Conservation (phyloP, 2,797 vertebrate species). For the Halcyon smyrnensis region DNA sequence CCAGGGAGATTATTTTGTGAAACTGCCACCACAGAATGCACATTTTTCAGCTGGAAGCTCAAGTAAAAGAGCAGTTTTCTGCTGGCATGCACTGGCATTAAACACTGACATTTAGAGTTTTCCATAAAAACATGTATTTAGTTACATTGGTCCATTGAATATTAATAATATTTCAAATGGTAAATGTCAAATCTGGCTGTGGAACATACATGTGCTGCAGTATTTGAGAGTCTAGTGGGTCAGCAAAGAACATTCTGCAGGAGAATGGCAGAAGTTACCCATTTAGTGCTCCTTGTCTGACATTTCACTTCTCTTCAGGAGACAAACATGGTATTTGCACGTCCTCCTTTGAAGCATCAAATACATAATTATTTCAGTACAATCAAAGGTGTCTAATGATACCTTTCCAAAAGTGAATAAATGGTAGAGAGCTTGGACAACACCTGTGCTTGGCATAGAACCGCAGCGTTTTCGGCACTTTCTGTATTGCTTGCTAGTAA, state of each 20-base stretch:
- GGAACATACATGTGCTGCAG: not conserved
- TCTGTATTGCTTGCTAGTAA: not conserved
- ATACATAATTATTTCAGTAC: not conserved
- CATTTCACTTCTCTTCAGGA: not conserved
- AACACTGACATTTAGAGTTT: not conserved
- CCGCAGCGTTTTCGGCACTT: not conserved
- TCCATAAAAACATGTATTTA: not conserved
- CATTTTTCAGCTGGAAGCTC: not conserved
- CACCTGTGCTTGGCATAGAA: not conserved
- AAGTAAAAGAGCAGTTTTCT: conserved; percentile 25
- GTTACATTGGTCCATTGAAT: not conserved
- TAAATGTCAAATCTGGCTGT: not conserved
- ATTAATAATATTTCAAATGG: not conserved
- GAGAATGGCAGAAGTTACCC: not conserved
- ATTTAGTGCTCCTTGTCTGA: not conserved
- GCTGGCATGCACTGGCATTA: not conserved
- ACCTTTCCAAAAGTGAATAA: not conserved
- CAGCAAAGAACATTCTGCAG: not conserved
- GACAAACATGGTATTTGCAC: not conserved
- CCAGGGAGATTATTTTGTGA: not conserved
- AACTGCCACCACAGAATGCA: conserved; percentile 21
- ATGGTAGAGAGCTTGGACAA: not conserved
- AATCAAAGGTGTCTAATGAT: not conserved
- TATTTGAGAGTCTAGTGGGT: not conserved
- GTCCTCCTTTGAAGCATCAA: not conserved